Conservation (phyloP, 2,888 invertebrate genomes). For the Dendrolimus pini region DNA sequence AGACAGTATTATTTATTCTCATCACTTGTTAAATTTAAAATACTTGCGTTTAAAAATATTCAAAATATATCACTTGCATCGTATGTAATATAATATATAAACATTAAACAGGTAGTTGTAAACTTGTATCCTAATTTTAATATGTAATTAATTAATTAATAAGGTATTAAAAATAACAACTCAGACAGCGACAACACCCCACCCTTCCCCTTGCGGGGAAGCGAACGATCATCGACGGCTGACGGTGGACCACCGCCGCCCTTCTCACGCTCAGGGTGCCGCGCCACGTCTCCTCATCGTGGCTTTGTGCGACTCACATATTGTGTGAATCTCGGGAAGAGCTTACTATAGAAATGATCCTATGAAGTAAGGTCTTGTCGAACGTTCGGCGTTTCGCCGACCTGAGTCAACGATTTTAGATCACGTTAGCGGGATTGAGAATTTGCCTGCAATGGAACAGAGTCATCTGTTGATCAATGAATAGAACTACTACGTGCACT, state of each 20-base stretch:
- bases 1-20: too few relatives aligned
- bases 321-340: slow-evolving; percentile 23
- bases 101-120: too few relatives aligned
- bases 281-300: slow-evolving; percentile 21
- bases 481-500: too few relatives aligned
- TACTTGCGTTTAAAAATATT: too few relatives aligned
- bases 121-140: too few relatives aligned
- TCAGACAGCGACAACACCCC: slow-evolving; percentile 26
- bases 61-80: too few relatives aligned
- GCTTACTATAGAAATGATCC: slow-evolving; percentile 30
- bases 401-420: background rate
- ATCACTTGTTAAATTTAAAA: too few relatives aligned
- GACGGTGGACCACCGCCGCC: slow-evolving; percentile 10
- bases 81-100: too few relatives aligned
- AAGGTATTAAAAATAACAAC: slow-evolving; percentile 17
- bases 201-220: slow-evolving; percentile 14
- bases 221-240: slow-evolving; percentile 26
- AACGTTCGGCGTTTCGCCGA: background rate
- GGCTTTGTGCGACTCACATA: slow-evolving; percentile 16
- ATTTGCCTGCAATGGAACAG: background rate
- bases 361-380: slow-evolving; percentile 26
- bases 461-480: slow-evolving; percentile 2
- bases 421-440: slow-evolving; percentile 10
- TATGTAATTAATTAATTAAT: too few relatives aligned
- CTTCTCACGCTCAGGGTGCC: slow-evolving; percentile 22